Evolutionary conservation across 2,888 invertebrate genomes (phyloP), one percentile per base, ranked within the genome.

Genomic region (Cyaniris semiargus): DNA sequence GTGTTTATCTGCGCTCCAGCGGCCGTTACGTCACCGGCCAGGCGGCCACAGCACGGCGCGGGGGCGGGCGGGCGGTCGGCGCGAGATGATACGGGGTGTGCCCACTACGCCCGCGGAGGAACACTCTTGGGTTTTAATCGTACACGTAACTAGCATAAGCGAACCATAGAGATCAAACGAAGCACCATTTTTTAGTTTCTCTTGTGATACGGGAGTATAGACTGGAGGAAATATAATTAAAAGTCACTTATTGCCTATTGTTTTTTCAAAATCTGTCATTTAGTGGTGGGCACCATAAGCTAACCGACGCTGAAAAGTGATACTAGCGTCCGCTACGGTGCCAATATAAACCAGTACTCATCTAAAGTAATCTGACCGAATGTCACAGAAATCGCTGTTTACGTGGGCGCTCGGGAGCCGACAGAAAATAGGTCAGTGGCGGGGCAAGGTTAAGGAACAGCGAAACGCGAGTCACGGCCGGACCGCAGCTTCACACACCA

Each of bases 371-470:
- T 56, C 3, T 3, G 53, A 18, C 48, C 18, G 5, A 53, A 53
- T 53, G 13, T 15, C 15, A 18, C 53, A 5, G 15, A 34, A 56
- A 13, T 18, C 74, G 78, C 77, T 18, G 8, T n/a, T 78, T 77
- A 80, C 79, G 80, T 80, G 81, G 79, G 81, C 80, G 70, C 60
- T 31, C 72, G 5, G 75, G 71, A 60, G 66, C 76, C 78, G 79
- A 60, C 77, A 78, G 79, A 83, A 74, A 82, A 77, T 81, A 78
- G 84, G 84, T 83, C 83, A 84, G 77, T 79, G 77, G 78, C 79
- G 81, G 81, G 80, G 82, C 83, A 84, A 84, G 84, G 84, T 84
- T 80, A 83, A 82, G 84, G 83, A 82, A 79, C 81, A 79, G 76
- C 80, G 79, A 78, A 77, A 77, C 75, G 79, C 70, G 38, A 77